These are phyloP conservation scores for Donacobius atricapilla DNA, from an alignment of 2,113 vertebrate genomes.

Conservation along the genomic window DNA sequence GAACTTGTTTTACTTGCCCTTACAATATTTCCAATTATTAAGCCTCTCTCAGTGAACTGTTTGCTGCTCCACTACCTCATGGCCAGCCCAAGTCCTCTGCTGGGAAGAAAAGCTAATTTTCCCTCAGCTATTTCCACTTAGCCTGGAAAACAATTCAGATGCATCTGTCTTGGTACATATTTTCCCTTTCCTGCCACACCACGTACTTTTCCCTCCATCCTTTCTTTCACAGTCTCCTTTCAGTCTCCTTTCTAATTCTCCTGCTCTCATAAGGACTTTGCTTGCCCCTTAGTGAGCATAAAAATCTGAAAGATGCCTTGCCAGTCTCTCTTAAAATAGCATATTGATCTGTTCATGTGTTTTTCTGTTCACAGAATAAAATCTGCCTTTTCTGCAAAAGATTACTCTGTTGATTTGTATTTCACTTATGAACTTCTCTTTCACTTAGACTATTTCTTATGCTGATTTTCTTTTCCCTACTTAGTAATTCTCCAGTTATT, in stretches of 20 bases:
- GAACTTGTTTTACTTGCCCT: not conserved
- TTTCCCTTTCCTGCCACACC: not conserved
- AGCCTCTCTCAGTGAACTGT: not conserved
- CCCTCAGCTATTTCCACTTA: not conserved
- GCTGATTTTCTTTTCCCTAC: not conserved
- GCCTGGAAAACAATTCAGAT: not conserved
- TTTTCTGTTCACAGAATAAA: not conserved
- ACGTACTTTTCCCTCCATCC: not conserved
- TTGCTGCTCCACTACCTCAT: not conserved
- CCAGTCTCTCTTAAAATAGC: not conserved
- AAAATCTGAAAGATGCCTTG: not conserved
- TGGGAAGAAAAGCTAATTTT: not conserved
- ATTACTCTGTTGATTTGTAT: not conserved
- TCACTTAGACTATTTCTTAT: not conserved
- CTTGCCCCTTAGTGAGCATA: not conserved
- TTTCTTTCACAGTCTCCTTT: not conserved
- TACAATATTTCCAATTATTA: not conserved
- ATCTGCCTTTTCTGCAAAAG: not conserved
- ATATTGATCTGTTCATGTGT: not conserved
- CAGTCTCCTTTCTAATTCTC: not conserved
- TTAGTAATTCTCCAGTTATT: not conserved
- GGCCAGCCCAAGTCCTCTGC: not conserved
- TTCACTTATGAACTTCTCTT: not conserved
- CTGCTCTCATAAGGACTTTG: not conserved
- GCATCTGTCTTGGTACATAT: not conserved